Base-by-base conservation (phyloP, 2,113 vertebrate genomes). In the Herpailurus yagouaroundi region DNA sequence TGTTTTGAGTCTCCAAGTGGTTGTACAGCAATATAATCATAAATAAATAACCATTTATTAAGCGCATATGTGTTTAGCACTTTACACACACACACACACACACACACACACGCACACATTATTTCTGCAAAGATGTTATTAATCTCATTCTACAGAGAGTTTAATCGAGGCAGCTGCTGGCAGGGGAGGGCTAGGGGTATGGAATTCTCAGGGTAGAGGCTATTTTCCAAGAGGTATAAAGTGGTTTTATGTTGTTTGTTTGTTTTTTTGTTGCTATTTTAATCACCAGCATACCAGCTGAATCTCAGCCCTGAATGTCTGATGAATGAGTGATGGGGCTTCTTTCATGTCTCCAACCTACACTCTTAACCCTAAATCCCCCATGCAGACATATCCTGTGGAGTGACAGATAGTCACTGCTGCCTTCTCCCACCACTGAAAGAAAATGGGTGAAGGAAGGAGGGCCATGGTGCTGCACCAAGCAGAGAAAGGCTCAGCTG, bases 1-100 rank as follows among this genome's bases (percentile, higher is more conserved):
- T 96, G 52, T 87, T 48, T 81, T 89, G 60, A 85, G 86, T 90
- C 45, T 88, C 52, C 27, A 82, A 87, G 79, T 89, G 52, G 23
- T 90, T 93, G 33, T 85, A 60, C 14, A 55, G 33, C 71, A 86
- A 66, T 15, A 52, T 14, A 60, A 68, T 85, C 91, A 81, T 82
- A 86, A 93, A 76, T 87, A 83, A 87, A 91, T 74, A 80, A 23
- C 21, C 68, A 89, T 71, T 68, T 87, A 36, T 41, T 86, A 82
- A 94, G 38, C 2, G 12, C 45, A 48, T 73, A 45, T 21, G 21
- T 45, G 36, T 71, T 81, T 77, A 82, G 50, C 27, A 86, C 71
- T 91, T 91, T 14, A 63, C n/a, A 81, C 10, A 38, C 76, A 89
- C 13, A 80, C 76, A 89, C 9, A 80, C 76, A 89, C 13, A 80